Evolutionary conservation across 2,888 invertebrate species (phyloP), one percentile per base, ranked within the genome.

Genomic region (Polydrusus pterygomalis): DNA sequence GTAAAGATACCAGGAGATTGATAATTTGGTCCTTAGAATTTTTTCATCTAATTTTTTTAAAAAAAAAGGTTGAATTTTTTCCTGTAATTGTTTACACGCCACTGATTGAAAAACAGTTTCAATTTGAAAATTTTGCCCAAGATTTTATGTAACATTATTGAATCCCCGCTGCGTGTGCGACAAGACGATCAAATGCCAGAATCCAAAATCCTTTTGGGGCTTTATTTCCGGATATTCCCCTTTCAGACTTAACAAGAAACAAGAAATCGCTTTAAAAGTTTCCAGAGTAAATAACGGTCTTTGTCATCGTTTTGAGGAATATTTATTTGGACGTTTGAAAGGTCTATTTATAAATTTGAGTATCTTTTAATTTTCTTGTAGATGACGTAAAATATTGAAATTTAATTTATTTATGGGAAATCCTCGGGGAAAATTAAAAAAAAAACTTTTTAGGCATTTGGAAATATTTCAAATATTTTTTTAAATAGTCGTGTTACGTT

Each of bases 221-320:
- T 34, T 15, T 30, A 56, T 56, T 34, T 56, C 34, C 25, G 34
- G 13, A 7, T 30, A 56, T 56, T 34, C 30, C 34, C 15, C 34
- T 34, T 34, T 34, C 9, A 56, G 13, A 54, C n/a, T 54, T 54
- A 54, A 54, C 25, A n/a, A 56, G 10, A 56, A 34, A 56, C 34
- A 56, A 34, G 34, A 56, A 34, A 56, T 56, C 15, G 56, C 56
- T 56, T 56, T 56, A 56, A 56, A 34, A 34, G n/a, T 56, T 25
- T 1, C 56, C 13, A 6, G 15, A 34, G n/a, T 25, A 56, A 56
- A 56, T 56, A 56, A 34, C 30, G 15, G 15, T 56, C 56, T 56
- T 34, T 15, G 30, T 34, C 25, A 56, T 56, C 56, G 30, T 34
- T 56, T 34, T 56, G 34, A 56, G 13, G 34, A 34, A 34, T 34